A percentile compares a stretch with the other conserved stretches of the same genome.
phyloP scores from a whole-genome alignment of 2,888 invertebrate genomes.

The Rotaria socialis region DNA sequence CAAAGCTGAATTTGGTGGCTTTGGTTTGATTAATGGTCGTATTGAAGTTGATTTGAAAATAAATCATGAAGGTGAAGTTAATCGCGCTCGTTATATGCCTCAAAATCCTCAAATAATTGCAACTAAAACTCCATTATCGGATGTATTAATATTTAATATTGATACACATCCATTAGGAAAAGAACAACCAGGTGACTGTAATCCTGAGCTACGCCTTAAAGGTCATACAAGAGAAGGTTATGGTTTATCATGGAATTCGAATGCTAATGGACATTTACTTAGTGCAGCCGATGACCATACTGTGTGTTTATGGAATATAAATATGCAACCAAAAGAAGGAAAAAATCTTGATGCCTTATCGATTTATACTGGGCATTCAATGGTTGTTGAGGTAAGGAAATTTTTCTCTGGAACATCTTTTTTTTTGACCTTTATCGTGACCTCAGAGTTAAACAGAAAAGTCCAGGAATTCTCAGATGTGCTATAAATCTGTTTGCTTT shows the following conservation, averaged over 20 bases:
- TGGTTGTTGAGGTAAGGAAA: constrained; percentile 74
- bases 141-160: constrained; percentile 80
- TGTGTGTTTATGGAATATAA: constrained; percentile 98
- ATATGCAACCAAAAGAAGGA: constrained; percentile 75
- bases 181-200: constrained; percentile 73
- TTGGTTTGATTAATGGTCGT: constrained; percentile 96
- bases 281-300: constrained; percentile 97
- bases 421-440: too few relatives aligned
- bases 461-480: too few relatives aligned
- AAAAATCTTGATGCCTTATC: constrained; percentile 93
- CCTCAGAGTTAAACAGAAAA: too few relatives aligned
- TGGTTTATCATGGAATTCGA: constrained; percentile 98
- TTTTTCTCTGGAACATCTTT: neutral
- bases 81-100: constrained; percentile 96
- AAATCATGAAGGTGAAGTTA: constrained; percentile 98
- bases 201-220: constrained; percentile 87
- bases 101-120: constrained; percentile 98
- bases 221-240: constrained; percentile 95
- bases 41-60: constrained; percentile 99
- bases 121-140: constrained; percentile 98
- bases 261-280: constrained; percentile 86
- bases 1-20: constrained; percentile 97
- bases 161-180: constrained; percentile 39
- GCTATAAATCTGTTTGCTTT: too few relatives aligned
- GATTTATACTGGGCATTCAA: constrained; percentile 94